Base-by-base conservation (phyloP, 1,140 invertebrate genomes). In the Dryas iulia region DNA sequence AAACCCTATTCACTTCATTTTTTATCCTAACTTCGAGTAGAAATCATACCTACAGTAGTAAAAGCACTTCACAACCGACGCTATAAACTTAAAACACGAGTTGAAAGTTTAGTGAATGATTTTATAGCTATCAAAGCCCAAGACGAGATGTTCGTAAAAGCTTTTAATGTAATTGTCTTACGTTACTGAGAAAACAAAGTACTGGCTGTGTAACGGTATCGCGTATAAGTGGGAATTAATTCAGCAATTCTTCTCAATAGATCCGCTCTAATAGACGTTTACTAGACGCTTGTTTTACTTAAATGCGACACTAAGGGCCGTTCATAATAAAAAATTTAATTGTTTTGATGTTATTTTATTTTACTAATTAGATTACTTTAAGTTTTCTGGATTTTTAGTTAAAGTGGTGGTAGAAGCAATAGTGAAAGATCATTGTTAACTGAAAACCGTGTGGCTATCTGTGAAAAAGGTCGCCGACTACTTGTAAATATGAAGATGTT, bases 241-340 rank as follows among this genome's bases (percentile, higher is more conserved):
- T 68, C 66, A 68, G 66, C 59, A 60, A 68, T 68, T 61, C 66
- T 68, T 61, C 66, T 68, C 59, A 68, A 68, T 68, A 68, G 59
- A 61, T 68, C 59, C 52, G 59, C 52, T 53, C 59, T 68, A 68
- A 68, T 68, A 59, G 59, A 68, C 66, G 58, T 54, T 61, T 61
- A 60, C 47, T 30, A 56, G 59, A 54, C 54, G 58, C 58, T 59
- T 56, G 54, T 66, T 59, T 66, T 54, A 66, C 33, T 58, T 66
- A 24, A 66, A 66, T 66, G 39, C 39, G 18, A 21, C 39, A 18
- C 6, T 47, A 21, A 47, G 39, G 39, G 8, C 18, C 8, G 39
- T 47, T 47, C 14, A 47, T 47, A 47, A 47, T 10, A 47, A 21
- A 47, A n/a, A 21, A 0, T 10, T 47, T 1, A 33, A n/a, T 11